Evolutionary conservation across 2,888 invertebrate species (phyloP).

Genomic region (Selenia dentaria): DNA sequence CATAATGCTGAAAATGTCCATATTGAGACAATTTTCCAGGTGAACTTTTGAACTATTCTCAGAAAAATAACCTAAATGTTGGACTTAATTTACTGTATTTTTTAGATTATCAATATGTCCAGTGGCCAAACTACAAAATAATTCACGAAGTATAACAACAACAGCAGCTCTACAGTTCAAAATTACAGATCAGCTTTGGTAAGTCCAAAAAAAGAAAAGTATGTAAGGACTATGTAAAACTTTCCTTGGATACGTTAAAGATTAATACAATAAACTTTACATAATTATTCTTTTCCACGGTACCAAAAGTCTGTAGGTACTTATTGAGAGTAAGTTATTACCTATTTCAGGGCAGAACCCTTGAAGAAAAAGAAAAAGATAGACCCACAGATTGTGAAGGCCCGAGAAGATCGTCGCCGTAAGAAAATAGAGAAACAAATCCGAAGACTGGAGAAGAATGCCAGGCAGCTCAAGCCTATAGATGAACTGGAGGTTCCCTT

Average conservation of each 20-base stretch:
- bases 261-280: too few relatives aligned
- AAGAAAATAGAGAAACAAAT: slow-evolving; percentile 95
- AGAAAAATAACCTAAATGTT: slow-evolving; percentile 35
- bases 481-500: slow-evolving; percentile 92
- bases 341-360: slow-evolving; percentile 96
- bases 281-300: too few relatives aligned
- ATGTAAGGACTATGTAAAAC: too few relatives aligned
- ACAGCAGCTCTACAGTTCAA: slow-evolving; percentile 62
- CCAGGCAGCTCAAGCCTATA: slow-evolving; percentile 94
- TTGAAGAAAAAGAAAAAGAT: slow-evolving; percentile 95
- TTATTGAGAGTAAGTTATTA: too few relatives aligned
- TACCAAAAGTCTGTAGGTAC: too few relatives aligned
- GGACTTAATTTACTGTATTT: background rate
- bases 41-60: slow-evolving; percentile 26
- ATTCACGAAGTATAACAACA: slow-evolving; percentile 54
- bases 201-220: too few relatives aligned
- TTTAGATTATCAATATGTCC: slow-evolving; percentile 55
- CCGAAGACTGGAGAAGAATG: slow-evolving; percentile 90
- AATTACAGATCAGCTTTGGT: slow-evolving; percentile 73
- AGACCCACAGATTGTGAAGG: slow-evolving; percentile 92
- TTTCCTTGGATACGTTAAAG: too few relatives aligned
- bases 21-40: slow-evolving; percentile 69
- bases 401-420: slow-evolving; percentile 92
- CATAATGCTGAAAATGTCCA: slow-evolving; percentile 29
- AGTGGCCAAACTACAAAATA: slow-evolving; percentile 43